Evolutionary conservation across 1,140 invertebrate genomes (phyloP).

Genomic region (Octopus sinensis): DNA sequence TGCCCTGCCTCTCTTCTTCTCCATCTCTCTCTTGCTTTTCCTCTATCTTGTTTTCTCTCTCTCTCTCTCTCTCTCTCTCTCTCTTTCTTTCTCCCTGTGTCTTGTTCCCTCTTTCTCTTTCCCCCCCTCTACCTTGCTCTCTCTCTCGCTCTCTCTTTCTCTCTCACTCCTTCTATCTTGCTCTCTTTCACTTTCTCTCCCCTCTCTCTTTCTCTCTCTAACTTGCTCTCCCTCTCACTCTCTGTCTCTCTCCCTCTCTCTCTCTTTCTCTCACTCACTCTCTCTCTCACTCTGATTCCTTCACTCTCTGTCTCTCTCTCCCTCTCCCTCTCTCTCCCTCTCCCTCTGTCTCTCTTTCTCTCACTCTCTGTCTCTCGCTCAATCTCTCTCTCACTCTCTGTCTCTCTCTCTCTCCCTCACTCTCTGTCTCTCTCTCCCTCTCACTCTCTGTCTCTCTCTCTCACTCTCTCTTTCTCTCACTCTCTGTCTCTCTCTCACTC

Average conservation of each 20-base stretch:
- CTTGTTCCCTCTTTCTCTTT: too few relatives aligned
- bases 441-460: neutral
- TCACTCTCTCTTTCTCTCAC: neutral
- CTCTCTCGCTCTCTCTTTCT: neutral
- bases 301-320: too few relatives aligned
- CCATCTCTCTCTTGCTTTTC: too few relatives aligned
- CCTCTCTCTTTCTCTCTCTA: neutral
- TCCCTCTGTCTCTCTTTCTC: too few relatives aligned
- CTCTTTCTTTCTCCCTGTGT: neutral
- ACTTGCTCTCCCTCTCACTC: neutral
- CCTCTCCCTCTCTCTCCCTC: too few relatives aligned
- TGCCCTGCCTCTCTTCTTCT: too few relatives aligned
- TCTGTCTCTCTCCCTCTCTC: neutral
- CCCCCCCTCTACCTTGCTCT: neutral
- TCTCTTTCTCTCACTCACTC: neutral
- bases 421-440: neutral
- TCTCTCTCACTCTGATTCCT: too few relatives aligned
- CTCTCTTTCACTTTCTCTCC: neutral
- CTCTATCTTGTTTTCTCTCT: too few relatives aligned
- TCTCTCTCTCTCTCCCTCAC: neutral
- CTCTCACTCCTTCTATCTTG: neutral
- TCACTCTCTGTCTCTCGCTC: too few relatives aligned
- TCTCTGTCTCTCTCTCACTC: neutral
- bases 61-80: neutral
- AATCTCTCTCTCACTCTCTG: neutral